Conservation (phyloP, 2,888 invertebrate genomes). For the Salticus scenicus region DNA sequence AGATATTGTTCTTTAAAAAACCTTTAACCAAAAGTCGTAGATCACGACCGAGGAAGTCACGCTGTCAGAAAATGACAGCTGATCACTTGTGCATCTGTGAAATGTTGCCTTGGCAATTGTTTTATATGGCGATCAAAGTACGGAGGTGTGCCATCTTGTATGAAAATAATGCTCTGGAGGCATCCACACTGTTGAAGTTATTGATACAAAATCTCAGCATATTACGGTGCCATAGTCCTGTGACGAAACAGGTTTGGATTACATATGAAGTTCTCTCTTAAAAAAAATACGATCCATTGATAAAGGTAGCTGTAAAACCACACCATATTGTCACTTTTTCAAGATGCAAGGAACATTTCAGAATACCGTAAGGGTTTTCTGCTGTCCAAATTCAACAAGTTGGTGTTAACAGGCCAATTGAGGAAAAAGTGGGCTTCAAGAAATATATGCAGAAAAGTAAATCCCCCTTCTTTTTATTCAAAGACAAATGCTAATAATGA, state of each 20-base stretch:
- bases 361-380: neutral
- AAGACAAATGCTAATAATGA: too few relatives aligned
- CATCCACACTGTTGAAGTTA: neutral
- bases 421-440: too few relatives aligned
- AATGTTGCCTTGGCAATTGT: neutral
- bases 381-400: neutral
- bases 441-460: too few relatives aligned
- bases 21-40: too few relatives aligned
- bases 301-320: constrained; percentile 16
- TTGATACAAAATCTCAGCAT: neutral
- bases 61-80: too few relatives aligned
- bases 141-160: neutral
- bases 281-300: constrained; percentile 20
- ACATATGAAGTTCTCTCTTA: constrained; percentile 10
- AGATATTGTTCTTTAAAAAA: too few relatives aligned
- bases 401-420: too few relatives aligned
- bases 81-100: neutral
- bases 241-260: neutral
- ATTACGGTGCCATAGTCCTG: neutral
- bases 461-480: too few relatives aligned
- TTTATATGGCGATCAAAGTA: neutral
- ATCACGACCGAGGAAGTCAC: too few relatives aligned
- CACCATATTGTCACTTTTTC: constrained; percentile 29
- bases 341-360: neutral
- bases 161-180: neutral